Evolutionary conservation across 2,797 vertebrate species (phyloP), one percentile per base, ranked within the genome.

Genomic region (Chiroxiphia lanceolata): DNA sequence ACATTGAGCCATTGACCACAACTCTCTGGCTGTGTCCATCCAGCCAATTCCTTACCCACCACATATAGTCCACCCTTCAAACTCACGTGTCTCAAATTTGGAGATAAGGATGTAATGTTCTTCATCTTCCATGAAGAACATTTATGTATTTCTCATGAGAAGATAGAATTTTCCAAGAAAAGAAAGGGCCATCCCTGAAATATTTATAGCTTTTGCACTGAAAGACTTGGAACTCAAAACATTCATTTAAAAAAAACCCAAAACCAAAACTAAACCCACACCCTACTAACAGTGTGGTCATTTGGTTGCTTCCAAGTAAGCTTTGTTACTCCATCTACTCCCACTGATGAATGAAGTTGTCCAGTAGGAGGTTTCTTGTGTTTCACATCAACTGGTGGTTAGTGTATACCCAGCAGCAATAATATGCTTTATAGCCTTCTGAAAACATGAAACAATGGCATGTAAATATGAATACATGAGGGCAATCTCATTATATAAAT

Each of bases 21-120:
- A 6, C 25, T 47, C 48, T 61, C 27, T 57, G 31, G 12, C 34
- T 36, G 8, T n/a, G n/a, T 15, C 15, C 38, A 78, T 47, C 38
- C 18, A 71, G 38, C 9, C 72, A 53, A 14, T 59, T 78, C 45
- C 53, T 63, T 27, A n/a, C n/a, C 8, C 25, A 19, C 7, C 8
- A n/a, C 11, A 38, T 13, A 45, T 6, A 18, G 5, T 12, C 29
- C 59, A 51, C 0, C 0, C 25, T 27, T 60, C 45, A 60, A 65
- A 65, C 34, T 26, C 67, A 47, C 7, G 10, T 67, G 38, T 40
- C 12, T 59, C 25, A 7, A 53, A 8, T 53, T 47, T 60, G 59
- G 38, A 84, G 21, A 45, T 18, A 71, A 83, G 25, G 26, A 53
- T 59, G 38, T 16, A 21, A 47, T 6, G 12, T 27, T 64, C 29